A percentile compares a stretch with the other conserved stretches of the same genome.
These are phyloP conservation scores for Limnephilus auricula DNA, from an alignment of 2,888 invertebrate genomes.

Conservation along the genomic window DNA sequence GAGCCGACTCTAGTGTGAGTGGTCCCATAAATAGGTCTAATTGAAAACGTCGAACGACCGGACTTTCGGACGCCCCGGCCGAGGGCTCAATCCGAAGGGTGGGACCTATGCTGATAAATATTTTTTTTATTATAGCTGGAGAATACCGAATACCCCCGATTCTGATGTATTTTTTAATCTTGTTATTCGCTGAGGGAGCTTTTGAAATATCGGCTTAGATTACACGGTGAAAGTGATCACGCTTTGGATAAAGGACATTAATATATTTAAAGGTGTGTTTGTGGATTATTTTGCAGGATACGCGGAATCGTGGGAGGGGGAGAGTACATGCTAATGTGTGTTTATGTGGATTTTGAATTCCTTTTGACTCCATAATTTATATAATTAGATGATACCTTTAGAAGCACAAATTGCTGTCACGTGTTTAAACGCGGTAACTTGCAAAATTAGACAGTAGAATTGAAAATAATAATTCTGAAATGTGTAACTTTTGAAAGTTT, in stretches of 20 bases:
- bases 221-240: constrained; percentile 2
- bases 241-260: neutral
- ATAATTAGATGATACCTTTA: neutral
- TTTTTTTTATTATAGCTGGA: neutral
- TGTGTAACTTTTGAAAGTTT: neutral
- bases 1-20: constrained; percentile 43
- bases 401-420: neutral
- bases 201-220: neutral
- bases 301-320: neutral
- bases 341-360: neutral
- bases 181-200: neutral
- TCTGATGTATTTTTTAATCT: neutral
- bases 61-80: constrained; percentile 35
- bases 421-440: too few species aligned
- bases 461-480: neutral
- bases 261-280: neutral
- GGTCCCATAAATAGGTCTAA: constrained; percentile 59
- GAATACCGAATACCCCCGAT: neutral
- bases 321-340: neutral
- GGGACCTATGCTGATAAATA: neutral
- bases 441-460: too few species aligned
- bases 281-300: neutral
- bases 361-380: neutral
- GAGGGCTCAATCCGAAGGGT: neutral
- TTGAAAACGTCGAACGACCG: constrained; percentile 57